Evolutionary conservation across 2,888 invertebrate genomes (phyloP).

Genomic region (Minunthozetes semirufus): DNA sequence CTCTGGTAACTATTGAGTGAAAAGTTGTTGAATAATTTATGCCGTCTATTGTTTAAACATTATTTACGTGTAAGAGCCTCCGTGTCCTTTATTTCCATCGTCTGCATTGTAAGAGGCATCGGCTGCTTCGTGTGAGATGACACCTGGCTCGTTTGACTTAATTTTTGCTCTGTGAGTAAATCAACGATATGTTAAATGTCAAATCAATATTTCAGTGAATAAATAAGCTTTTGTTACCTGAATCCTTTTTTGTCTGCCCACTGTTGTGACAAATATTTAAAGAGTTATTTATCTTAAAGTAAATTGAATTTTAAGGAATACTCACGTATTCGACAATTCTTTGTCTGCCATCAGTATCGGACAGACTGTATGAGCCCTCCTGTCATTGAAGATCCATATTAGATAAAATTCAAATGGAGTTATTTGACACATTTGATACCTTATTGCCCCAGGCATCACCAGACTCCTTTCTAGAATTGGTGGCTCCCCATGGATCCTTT

Average conservation of each 20-base stretch:
- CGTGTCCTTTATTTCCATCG: neutral
- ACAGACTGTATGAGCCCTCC: conserved; percentile 13
- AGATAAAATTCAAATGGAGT: neutral
- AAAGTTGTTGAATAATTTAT: neutral
- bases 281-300: no score
- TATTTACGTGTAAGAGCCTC: neutral
- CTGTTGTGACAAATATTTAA: neutral
- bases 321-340: conserved; percentile 12
- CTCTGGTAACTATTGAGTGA: neutral
- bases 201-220: neutral
- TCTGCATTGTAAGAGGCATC: neutral
- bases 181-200: neutral
- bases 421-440: conserved; percentile 1
- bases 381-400: neutral
- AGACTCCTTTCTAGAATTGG: conserved; percentile 31
- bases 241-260: conserved; percentile 5
- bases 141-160: neutral
- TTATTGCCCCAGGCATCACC: conserved; percentile 31
- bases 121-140: neutral
- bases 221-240: neutral
- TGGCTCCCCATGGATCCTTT: conserved; percentile 24
- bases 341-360: neutral
- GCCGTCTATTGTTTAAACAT: neutral
- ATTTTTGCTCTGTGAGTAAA: neutral
- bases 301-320: no score